Conservation (phyloP, 2,797 vertebrate species). For the Bradypodion pumilum region DNA sequence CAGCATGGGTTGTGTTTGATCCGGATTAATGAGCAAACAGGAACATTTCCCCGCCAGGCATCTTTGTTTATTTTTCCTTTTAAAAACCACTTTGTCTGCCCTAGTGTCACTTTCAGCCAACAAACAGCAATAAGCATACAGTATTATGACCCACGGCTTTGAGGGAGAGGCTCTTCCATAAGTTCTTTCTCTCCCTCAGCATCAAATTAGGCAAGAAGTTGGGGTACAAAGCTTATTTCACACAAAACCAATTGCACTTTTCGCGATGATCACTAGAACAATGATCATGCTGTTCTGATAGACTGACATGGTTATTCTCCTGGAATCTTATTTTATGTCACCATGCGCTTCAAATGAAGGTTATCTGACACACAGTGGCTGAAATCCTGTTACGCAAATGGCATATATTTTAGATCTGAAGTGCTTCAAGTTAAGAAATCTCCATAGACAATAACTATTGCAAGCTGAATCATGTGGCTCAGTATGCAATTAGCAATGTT, state of each 20-base stretch:
- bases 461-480: too few species aligned
- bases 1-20: constrained; percentile 62
- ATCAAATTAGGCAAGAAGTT: background rate
- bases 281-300: too few species aligned
- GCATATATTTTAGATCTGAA: too few species aligned
- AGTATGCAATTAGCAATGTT: too few species aligned
- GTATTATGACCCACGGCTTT: too few species aligned
- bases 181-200: background rate
- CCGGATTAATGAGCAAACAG: constrained; percentile 54
- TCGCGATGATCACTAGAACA: background rate
- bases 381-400: too few species aligned
- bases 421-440: too few species aligned
- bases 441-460: too few species aligned
- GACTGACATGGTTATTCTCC: background rate
- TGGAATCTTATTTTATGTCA: background rate
- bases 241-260: background rate
- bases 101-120: constrained; percentile 33
- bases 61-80: constrained; percentile 36
- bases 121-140: background rate
- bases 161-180: background rate
- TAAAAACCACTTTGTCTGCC: constrained; percentile 32
- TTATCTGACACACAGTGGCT: background rate
- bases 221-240: background rate
- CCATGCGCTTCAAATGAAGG: too few species aligned
- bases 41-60: constrained; percentile 52